Percentiles rank a stretch among this genome's conserved stretches.
Evolutionary conservation across 2,797 vertebrate species (phyloP).

Genomic region (Mico argentatus): DNA sequence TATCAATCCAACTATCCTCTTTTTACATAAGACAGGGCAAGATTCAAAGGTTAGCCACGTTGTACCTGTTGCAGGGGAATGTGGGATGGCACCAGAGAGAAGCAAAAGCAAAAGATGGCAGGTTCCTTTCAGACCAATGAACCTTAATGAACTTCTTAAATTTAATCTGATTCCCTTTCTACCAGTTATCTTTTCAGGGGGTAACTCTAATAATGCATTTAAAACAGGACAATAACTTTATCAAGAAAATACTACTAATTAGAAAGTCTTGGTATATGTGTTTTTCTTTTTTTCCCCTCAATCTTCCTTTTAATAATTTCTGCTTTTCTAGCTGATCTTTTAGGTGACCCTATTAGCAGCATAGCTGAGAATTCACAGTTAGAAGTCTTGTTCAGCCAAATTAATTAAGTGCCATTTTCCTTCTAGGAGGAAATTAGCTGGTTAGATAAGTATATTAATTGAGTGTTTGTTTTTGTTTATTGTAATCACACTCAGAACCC

Average conservation of each 20-base stretch:
- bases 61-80: neutral
- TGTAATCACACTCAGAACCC: constrained; percentile 20
- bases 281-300: neutral
- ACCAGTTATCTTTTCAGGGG: neutral
- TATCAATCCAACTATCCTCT: neutral
- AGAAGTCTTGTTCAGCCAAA: constrained; percentile 62
- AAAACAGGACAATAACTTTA: constrained; percentile 42
- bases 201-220: constrained; percentile 9
- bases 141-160: neutral
- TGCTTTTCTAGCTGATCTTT: constrained; percentile 24
- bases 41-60: neutral
- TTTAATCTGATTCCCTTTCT: neutral
- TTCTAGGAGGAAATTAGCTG: constrained; percentile 59
- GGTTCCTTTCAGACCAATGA: neutral
- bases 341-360: constrained; percentile 46
- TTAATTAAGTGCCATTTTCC: constrained; percentile 72
- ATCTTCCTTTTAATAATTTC: constrained; percentile 21
- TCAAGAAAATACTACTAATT: constrained; percentile 63
- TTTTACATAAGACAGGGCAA: neutral
- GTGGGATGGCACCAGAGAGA: neutral
- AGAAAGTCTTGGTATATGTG: neutral
- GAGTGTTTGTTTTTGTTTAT: constrained; percentile 62
- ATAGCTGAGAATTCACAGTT: constrained; percentile 66
- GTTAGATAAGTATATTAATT: constrained; percentile 71
- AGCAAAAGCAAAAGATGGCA: neutral